A percentile compares a stretch with the other conserved stretches of the same genome.
Conservation (phyloP, 2,888 invertebrate species). For the Epinotia brunnichana region DNA sequence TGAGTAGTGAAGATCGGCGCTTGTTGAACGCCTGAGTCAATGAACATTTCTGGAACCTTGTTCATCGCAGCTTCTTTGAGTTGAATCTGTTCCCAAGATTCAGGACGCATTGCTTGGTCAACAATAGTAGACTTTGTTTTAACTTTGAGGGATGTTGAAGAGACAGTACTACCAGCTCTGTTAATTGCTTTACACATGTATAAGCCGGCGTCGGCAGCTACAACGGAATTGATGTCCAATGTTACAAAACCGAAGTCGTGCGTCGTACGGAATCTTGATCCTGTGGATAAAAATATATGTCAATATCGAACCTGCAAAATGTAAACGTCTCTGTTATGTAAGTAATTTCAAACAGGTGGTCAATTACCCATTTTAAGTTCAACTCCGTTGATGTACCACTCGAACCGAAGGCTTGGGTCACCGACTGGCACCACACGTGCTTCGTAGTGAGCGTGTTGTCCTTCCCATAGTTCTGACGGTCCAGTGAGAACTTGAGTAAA, state of each 20-base stretch:
- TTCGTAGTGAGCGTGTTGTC: slow-evolving; percentile 95
- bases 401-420: slow-evolving; percentile 94
- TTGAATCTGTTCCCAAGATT: slow-evolving; percentile 96
- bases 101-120: slow-evolving; percentile 93
- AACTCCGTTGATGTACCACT: slow-evolving; percentile 98
- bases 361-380: slow-evolving; percentile 93
- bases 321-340: not conserved
- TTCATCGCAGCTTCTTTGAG: slow-evolving; percentile 96
- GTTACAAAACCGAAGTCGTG: slow-evolving; percentile 98
- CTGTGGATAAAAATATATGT: slow-evolving; percentile 61
- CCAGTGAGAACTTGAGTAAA: slow-evolving; percentile 94
- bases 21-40: slow-evolving; percentile 92
- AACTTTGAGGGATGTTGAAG: slow-evolving; percentile 94
- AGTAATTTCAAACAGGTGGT: not conserved
- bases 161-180: slow-evolving; percentile 96
- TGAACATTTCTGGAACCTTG: slow-evolving; percentile 93
- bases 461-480: slow-evolving; percentile 95
- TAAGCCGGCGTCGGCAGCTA: slow-evolving; percentile 94
- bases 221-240: slow-evolving; percentile 93
- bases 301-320: not conserved
- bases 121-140: slow-evolving; percentile 91
- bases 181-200: slow-evolving; percentile 98
- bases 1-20: slow-evolving; percentile 98
- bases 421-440: slow-evolving; percentile 96
- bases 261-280: slow-evolving; percentile 94